Base-by-base conservation (phyloP, 1,140 invertebrate species). In the Atta texana region DNA sequence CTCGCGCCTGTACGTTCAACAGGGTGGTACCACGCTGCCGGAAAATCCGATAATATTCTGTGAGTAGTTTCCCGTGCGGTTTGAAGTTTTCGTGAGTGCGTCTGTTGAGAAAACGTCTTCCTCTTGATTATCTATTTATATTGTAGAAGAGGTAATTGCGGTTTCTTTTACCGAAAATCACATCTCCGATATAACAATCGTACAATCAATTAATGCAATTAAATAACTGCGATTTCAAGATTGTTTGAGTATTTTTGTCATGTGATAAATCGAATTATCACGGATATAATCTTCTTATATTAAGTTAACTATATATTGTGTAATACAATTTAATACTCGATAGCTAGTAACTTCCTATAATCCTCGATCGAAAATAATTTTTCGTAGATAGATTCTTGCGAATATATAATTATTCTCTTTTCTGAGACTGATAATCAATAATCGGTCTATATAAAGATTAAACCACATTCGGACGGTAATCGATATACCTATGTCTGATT, bases 1-100 rank as follows among this genome's bases (percentile, higher is more conserved):
- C 91, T 91, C 90, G 91, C 89, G 88, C 89, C 89, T 84, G 86
- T 86, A 85, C 90, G 90, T 90, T 90, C 91, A 92, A 93, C 89
- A 93, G 90, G 88, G 88, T 85, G 89, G 87, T 85, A 88, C 89
- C 89, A 90, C 89, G 89, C 85, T 90, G 89, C 84, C 85, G 89
- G 74, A 80, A 90, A 90, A 90, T 88, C 82, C 80, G 80, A 84
- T 84, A 84, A 84, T 84, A 84, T 84, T 84, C 80, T 51, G 80
- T 24, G 69, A 84, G 80, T 75, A 84, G 55, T 84, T 84, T 84
- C 69, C 68, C 24, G 69, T 84, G 69, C 80, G 80, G 80, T 84
- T 84, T 84, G 16, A 49, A 74, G 80, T 84, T 84, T 75, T 84
- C 55, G 68, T 61, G 28, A 49, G 63, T 59, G 78, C 21, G 39